Conservation (phyloP, 1,140 invertebrate species). For the Drosophila ohnishii region DNA sequence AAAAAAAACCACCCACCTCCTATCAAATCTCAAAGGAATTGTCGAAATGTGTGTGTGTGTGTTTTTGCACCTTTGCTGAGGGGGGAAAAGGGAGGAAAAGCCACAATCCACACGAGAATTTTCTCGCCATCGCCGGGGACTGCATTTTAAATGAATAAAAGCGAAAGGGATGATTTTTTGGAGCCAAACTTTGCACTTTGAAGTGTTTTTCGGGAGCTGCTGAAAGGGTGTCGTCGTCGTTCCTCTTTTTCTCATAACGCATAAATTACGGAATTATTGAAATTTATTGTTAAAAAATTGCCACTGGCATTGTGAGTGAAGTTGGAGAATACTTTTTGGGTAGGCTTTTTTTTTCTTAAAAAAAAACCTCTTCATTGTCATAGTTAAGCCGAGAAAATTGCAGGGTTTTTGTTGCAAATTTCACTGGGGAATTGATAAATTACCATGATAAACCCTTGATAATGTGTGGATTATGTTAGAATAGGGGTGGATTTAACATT, state of each 20-base stretch:
- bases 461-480: background rate
- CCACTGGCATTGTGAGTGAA: conserved; percentile 17
- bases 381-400: conserved; percentile 16
- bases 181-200: conserved; percentile 57
- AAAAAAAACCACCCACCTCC: conserved; percentile 5
- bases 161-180: conserved; percentile 30
- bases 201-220: conserved; percentile 42
- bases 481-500: background rate
- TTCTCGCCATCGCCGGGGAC: conserved; percentile 34
- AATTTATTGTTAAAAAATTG: conserved; percentile 68
- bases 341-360: no score
- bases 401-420: background rate
- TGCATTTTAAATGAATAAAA: conserved; percentile 30
- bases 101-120: conserved; percentile 65
- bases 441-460: background rate
- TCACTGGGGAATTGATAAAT: conserved; percentile 15
- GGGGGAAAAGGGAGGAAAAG: conserved; percentile 33
- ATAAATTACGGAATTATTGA: conserved; percentile 79
- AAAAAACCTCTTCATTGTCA: conserved; percentile 18
- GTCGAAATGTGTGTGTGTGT: conserved; percentile 38
- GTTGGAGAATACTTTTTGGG: background rate
- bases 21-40: conserved; percentile 71
- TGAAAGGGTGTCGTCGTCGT: conserved; percentile 38
- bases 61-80: conserved; percentile 59
- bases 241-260: conserved; percentile 34